These are phyloP conservation scores for Mormoops blainvillei DNA, from an alignment of 2,113 vertebrate species.

Conservation along the genomic window DNA sequence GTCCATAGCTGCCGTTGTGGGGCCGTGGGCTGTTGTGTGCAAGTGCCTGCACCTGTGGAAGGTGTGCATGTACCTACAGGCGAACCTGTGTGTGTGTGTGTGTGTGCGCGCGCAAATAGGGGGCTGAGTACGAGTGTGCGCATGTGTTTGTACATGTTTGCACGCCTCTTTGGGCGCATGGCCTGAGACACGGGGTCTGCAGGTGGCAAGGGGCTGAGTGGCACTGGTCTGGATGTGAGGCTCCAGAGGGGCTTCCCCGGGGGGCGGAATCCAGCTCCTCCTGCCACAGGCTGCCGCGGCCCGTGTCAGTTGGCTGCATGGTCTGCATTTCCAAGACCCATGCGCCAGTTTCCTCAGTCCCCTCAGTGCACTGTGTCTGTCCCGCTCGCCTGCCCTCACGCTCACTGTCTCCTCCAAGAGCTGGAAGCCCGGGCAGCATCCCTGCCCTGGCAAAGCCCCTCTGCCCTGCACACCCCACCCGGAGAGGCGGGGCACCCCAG, in stretches of 20 bases:
- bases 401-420: neutral
- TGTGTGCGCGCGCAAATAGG: too few relatives aligned
- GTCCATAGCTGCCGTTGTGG: neutral
- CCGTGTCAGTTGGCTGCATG: neutral
- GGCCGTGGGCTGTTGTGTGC: neutral
- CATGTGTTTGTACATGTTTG: accelerated
- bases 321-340: neutral
- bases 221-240: neutral
- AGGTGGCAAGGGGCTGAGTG: neutral
- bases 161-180: accelerated
- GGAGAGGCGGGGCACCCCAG: too few relatives aligned
- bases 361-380: neutral
- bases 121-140: neutral
- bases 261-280: too few relatives aligned
- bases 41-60: neutral
- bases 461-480: accelerated
- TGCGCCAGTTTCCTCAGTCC: neutral
- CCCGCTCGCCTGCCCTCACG: neutral
- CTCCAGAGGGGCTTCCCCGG: neutral
- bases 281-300: neutral
- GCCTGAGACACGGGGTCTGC: neutral
- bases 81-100: neutral
- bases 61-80: neutral
- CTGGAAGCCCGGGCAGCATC: neutral
- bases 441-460: neutral